These are phyloP conservation scores for Crossaster papposus DNA, from an alignment of 53 echinoderm and acorn worm genomes.

Conservation along the genomic window DNA sequence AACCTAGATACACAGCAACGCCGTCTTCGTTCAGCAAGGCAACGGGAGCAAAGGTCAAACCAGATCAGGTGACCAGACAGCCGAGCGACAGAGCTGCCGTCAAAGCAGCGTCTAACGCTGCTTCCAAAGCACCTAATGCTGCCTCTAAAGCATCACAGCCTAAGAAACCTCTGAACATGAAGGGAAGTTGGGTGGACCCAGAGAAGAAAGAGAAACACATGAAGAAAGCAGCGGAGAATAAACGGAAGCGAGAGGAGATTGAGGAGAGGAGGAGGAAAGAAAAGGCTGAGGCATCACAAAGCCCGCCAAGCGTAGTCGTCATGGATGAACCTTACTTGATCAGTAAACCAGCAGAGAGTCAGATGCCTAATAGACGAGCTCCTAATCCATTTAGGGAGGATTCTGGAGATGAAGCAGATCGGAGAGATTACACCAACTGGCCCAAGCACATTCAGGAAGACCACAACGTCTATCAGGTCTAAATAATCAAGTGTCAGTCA, in stretches of 20 bases:
- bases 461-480: constrained; percentile 36
- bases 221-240: constrained; percentile 26
- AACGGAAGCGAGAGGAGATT: neutral
- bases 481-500: no score
- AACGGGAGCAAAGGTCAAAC: constrained; percentile 48
- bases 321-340: constrained; percentile 43
- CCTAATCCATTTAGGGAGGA: constrained; percentile 76
- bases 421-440: constrained; percentile 53
- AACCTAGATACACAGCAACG: constrained; percentile 26
- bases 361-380: constrained; percentile 40
- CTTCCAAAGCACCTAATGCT: neutral
- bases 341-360: neutral
- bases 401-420: constrained; percentile 62
- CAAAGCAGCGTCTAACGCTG: neutral
- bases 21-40: constrained; percentile 62
- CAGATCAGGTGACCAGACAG: constrained; percentile 8
- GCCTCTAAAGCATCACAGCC: neutral
- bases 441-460: constrained; percentile 45
- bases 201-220: constrained; percentile 32
- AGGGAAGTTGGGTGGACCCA: constrained; percentile 54
- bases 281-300: neutral
- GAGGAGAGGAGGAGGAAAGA: constrained; percentile 4
- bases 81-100: neutral
- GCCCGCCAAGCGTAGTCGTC: neutral
- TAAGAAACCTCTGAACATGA: constrained; percentile 50